Evolutionary conservation across 2,113 vertebrate species (phyloP), one percentile per base, ranked within the genome.

Genomic region (Macrotis lagotis): DNA sequence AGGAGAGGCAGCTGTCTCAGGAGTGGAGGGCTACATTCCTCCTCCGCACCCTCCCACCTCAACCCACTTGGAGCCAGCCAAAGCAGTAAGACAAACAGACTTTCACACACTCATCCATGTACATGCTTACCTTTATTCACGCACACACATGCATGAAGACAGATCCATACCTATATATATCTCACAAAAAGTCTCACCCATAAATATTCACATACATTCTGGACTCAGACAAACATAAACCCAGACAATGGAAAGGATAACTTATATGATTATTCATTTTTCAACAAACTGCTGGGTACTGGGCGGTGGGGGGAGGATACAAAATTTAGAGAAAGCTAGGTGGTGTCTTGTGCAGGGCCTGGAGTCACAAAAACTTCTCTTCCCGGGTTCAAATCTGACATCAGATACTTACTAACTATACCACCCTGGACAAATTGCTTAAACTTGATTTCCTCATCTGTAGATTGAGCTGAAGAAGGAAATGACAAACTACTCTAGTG

Each of bases 61-160:
- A 52, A 48, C 26, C 91, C 8, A 16, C n/a, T 26, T 44, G n/a
- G 66, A 44, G 10, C 37, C 37, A 44, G 66, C 5, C 66, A 83
- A 44, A n/a, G 66, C n/a, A 14, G 66, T 74, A 37, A 74, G 66
- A n/a, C 66, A 74, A 14, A 19, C 31, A 74, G 66, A n/a, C 66
- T 74, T 25, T 3, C 16, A n/a, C 53, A 25, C 31, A 28, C 1
- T 4, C 0, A 11, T 2, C 4, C 25, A 8, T 16, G 7, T 25
- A 0, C 0, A 0, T 1, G 25, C 51, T 10, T 52, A 7, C 47
- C 6, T 25, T 25, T 31, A 24, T 66, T 28, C 19, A 25, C 12
- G 2, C 83, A 48, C 74, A 12, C 0, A 25, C 66, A 16, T 8
- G 25, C 24, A 22, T 25, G 47, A 8, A 44, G 11, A 47, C 3